Base-by-base conservation (phyloP, 2,113 vertebrate species). In the Atrichornis clamosus region DNA sequence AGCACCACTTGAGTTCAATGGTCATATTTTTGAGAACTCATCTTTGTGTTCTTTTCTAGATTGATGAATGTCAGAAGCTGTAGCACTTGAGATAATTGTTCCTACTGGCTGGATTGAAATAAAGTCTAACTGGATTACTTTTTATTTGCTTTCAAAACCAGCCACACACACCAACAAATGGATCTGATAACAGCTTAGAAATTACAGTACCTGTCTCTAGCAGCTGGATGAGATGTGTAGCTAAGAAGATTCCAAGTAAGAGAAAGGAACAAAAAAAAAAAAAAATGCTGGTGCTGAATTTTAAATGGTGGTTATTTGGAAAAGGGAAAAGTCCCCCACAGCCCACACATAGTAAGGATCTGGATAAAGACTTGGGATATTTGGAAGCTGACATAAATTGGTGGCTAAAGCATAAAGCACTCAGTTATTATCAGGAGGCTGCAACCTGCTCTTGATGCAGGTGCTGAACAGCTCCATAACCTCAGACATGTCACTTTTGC, bases 121-220 rank as follows among this genome's bases (percentile, higher is more conserved):
- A 62, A 93, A 79, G 44, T 84, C 87, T 96, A 95, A 96, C 69
- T 64, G n/a, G 28, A 96, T 97, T 96, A 94, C 32, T 76, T 94
- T 67, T 77, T 75, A 87, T 87, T 95, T 79, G 55, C 77, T 95
- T 88, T 91, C 65, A 81, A 87, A 95, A 84, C 58, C 84, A 95
- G 69, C 68, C 84, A 90, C 60, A 91, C 58, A 64, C 58, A 70
- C 22, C 32, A 77, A 73, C 37, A 83, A 88, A 64, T 20, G 56
- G 78, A 91, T 85, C 75, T 90, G 93, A 96, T 89, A 96, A 90
- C 56, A 82, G n/a, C 10, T 5, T 2, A 76, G 27, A 91, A 90
- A 86, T 44, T 62, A 24, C 53, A 81, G 58, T 83, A 95, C 33
- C 78, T 85, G 32, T 63, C 52, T 81, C 83, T 73, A 58, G 8